A percentile compares a stretch with the other conserved stretches of the same genome.
phyloP scores from a whole-genome alignment of 2,888 invertebrate genomes.

The Amblyjoppa proteus region DNA sequence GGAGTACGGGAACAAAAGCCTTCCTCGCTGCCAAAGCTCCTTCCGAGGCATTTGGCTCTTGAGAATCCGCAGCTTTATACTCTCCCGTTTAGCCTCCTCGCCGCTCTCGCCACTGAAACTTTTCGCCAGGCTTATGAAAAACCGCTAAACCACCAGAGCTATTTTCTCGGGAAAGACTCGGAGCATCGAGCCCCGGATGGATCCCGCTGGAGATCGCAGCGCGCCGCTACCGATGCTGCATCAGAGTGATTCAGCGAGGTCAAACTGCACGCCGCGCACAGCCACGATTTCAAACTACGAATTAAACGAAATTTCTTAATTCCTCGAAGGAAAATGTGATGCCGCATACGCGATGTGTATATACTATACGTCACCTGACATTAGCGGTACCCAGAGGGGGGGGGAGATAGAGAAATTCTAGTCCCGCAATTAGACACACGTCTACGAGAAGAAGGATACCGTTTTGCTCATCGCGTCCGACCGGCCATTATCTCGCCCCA shows the following conservation, averaged over 20 bases:
- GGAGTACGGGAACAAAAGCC: slow-evolving; percentile 39
- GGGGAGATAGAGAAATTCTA: slow-evolving; percentile 60
- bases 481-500: slow-evolving; percentile 62
- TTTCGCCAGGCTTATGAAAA: slow-evolving; percentile 78
- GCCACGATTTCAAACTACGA: slow-evolving; percentile 1
- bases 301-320: slow-evolving; percentile 46
- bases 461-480: slow-evolving; percentile 57
- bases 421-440: slow-evolving; percentile 71
- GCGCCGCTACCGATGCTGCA: slow-evolving; percentile 14
- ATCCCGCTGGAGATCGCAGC: background rate
- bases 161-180: slow-evolving; percentile 69
- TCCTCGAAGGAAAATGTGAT: slow-evolving; percentile 30
- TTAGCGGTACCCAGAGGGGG: slow-evolving; percentile 52
- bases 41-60: slow-evolving; percentile 37
- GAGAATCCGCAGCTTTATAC: slow-evolving; percentile 23
- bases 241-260: slow-evolving; percentile 27
- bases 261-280: slow-evolving; percentile 14
- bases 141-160: slow-evolving; percentile 77
- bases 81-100: slow-evolving; percentile 9
- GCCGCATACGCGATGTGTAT: slow-evolving; percentile 2
- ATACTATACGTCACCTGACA: slow-evolving; percentile 43
- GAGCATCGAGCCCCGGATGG: background rate
- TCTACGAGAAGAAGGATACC: slow-evolving; percentile 56
- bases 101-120: slow-evolving; percentile 71
- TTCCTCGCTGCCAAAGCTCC: background rate